Conservation (phyloP, 2,113 vertebrate species). For the Sorex araneus region DNA sequence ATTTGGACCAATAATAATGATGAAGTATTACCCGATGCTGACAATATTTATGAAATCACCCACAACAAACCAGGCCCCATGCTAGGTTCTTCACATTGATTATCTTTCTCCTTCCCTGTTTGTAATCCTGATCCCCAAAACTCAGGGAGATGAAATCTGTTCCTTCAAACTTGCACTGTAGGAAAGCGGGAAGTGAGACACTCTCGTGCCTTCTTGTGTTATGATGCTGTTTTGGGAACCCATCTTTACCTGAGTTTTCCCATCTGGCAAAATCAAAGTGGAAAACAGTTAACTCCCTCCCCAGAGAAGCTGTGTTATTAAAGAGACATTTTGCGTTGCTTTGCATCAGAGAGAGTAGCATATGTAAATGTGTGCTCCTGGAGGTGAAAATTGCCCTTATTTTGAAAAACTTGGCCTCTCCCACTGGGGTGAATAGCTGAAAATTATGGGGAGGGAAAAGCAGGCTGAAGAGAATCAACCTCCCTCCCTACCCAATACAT, state of each 20-base stretch:
- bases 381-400: conserved; percentile 76
- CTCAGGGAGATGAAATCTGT: neutral
- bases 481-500: neutral
- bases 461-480: conserved; percentile 53
- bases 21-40: neutral
- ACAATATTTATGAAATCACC: neutral
- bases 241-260: conserved; percentile 76
- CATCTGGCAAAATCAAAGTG: conserved; percentile 76
- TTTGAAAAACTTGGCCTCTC: conserved; percentile 75
- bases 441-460: conserved; percentile 72
- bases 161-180: neutral
- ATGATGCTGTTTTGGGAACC: neutral
- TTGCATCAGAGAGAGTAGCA: conserved; percentile 69
- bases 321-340: conserved; percentile 76
- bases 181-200: neutral
- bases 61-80: neutral
- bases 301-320: conserved; percentile 66
- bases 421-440: conserved; percentile 66
- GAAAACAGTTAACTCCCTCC: conserved; percentile 67
- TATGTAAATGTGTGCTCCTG: conserved; percentile 76
- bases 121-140: conserved; percentile 11
- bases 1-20: neutral
- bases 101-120: neutral
- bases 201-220: neutral
- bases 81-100: neutral